These are phyloP conservation scores for Myripristis jacobus DNA, from an alignment of 2,797 vertebrate species.

Conservation along the genomic window DNA sequence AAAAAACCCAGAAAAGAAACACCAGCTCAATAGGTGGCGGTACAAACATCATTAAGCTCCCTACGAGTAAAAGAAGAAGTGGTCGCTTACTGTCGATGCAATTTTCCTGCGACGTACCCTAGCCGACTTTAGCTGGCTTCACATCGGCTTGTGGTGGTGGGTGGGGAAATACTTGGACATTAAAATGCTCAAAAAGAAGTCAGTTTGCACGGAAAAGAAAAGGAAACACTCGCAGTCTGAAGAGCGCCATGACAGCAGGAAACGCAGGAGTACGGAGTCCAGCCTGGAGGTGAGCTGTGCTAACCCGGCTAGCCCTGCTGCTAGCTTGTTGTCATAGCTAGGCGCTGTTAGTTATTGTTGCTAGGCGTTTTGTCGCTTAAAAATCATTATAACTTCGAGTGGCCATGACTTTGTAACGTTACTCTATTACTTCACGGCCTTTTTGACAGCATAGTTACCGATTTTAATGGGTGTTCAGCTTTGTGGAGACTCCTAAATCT, in stretches of 20 bases:
- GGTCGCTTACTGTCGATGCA: background rate
- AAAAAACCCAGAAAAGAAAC: background rate
- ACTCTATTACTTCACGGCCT: too few relatives aligned
- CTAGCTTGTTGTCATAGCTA: background rate
- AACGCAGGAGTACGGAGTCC: conserved; percentile 69
- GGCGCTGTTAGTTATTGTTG: background rate
- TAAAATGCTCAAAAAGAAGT: conserved; percentile 80
- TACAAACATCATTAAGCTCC: too few relatives aligned
- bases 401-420: too few relatives aligned
- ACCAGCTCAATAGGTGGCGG: background rate
- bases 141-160: too few relatives aligned
- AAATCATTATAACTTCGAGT: too few relatives aligned
- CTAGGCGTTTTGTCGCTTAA: too few relatives aligned
- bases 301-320: background rate
- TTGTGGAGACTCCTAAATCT: too few relatives aligned
- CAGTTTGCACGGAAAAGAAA: conserved; percentile 77
- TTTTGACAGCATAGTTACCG: too few relatives aligned
- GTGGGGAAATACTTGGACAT: too few relatives aligned
- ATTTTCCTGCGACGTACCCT: background rate
- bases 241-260: conserved; percentile 62
- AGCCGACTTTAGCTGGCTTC: background rate
- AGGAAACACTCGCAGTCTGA: conserved; percentile 75
- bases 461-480: too few relatives aligned
- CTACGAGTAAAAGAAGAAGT: background rate
- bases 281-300: conserved; percentile 67